Base-by-base conservation (phyloP, 1,140 invertebrate species). In the Trinorchestia longiramus region DNA sequence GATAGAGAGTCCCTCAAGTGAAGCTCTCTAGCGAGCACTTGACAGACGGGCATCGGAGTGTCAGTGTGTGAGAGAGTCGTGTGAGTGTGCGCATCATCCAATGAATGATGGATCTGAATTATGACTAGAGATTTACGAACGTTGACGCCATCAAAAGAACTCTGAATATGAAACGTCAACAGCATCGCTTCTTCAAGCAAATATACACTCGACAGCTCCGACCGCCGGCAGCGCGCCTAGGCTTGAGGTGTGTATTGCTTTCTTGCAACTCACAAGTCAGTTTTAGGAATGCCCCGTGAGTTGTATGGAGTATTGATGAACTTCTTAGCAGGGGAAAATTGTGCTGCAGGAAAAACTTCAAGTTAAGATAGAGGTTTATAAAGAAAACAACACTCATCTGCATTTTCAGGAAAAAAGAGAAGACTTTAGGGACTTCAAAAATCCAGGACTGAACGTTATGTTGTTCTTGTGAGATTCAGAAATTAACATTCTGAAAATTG, bases 21-120 rank as follows among this genome's bases (percentile, higher is more conserved):
- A 77, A 36, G 15, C 62, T 77, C 62, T 77, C 62, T 11, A 28
- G 28, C 62, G 1, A 23, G 62, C 28, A 77, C 62, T 77, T 77
- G 62, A 77, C 62, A 28, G 62, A 77, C 62, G 15, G 62, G 62
- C 62, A 77, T 77, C 62, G 62, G 62, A 77, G 62, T 77, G 62
- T 77, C 62, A 77, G 62, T 77, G 62, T 19, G 62, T 77, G 62
- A 77, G 62, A 77, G 62, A 77, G 62, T 77, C 62, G 62, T 77
- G 36, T 77, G 62, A 77, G 62, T 77, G 62, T 23, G 62, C 62
- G 62, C 62, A 77, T 77, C 62, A 77, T 77, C 62, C 62, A 77
- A 77, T 77, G 62, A 77, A 77, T 77, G 62, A 77, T 77, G 62
- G 62, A 77, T 77, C 62, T 77, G 62, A 77, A 77, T 77, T 77